Evolutionary conservation across 2,888 invertebrate genomes (phyloP), one percentile per base, ranked within the genome.

Genomic region (Papilio elwesi): DNA sequence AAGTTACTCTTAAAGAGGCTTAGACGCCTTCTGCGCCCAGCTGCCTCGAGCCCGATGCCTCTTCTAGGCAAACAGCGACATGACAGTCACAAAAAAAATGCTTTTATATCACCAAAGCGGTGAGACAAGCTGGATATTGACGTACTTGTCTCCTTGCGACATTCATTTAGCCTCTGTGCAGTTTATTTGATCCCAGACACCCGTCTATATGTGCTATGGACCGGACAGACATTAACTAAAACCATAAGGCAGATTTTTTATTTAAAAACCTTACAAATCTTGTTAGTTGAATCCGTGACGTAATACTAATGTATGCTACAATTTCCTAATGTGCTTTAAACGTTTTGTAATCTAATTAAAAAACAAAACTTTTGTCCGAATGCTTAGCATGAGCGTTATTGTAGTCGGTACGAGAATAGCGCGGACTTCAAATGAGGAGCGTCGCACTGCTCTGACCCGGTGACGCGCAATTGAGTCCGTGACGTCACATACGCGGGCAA

Each of bases 391-490:
- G 36, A 36, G 36, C 26, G 12, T 15, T 15, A 59, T 38, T 64
- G 12, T 55, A 38, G 48, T 68, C 8, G 36, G 43, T 64, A 53
- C 63, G 16, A 36, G 55, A 70, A 70, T 70, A 70, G 70, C 26
- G 7, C 26, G 47, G 26, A 52, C 13, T 63, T 63, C 52, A 49
- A 63, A 43, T 9, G 38, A 49, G 49, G 64, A 62, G 69, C 69
- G 53, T 48, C 53, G 64, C 47, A 53, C 63, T 52, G 52, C 43
- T 43, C n/a, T 68, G 59, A 68, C 68, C 68, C 26, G 69, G 8
- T 52, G 52, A 15, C 51, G 15, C 62, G 59, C 1, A 12, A 38
- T 51, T 53, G 48, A n/a, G 68, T 38, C 48, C 7, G 63, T 70
- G 63, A 64, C 53, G 70, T 70, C 38, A 55, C 26, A 26, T 26